Percentiles rank a stretch among this genome's conserved stretches.
These are phyloP conservation scores for Phrynocephalus guinanensis DNA, from an alignment of 2,797 vertebrate species.

Conservation along the genomic window DNA sequence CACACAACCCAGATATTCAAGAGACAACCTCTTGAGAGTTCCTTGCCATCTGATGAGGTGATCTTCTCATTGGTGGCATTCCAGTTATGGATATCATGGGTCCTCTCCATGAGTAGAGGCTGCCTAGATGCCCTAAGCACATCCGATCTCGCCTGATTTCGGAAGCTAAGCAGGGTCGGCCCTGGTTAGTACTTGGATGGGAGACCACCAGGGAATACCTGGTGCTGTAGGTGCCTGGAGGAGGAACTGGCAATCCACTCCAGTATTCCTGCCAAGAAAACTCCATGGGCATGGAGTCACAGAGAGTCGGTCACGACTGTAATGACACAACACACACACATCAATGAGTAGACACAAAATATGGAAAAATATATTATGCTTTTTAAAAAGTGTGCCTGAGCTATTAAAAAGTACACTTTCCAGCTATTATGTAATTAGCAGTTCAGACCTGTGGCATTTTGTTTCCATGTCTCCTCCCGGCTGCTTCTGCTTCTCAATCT, in stretches of 20 bases:
- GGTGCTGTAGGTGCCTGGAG: too few species aligned
- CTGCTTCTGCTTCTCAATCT: background rate
- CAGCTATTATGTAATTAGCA: background rate
- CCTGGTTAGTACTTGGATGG: too few species aligned
- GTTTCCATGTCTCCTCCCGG: background rate
- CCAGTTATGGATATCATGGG: background rate
- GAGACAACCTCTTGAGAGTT: background rate
- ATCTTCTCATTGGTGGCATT: background rate
- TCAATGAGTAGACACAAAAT: background rate
- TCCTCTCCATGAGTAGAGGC: background rate
- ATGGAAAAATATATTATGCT: background rate
- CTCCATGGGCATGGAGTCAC: too few species aligned
- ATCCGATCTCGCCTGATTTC: too few species aligned
- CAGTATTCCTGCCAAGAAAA: too few species aligned
- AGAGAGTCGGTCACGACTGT: too few species aligned
- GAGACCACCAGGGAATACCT: too few species aligned
- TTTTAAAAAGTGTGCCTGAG: background rate
- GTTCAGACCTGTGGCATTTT: background rate
- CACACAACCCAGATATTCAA: background rate
- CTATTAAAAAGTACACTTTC: background rate
- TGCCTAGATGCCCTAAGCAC: too few species aligned
- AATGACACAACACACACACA: too few species aligned
- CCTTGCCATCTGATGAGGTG: background rate
- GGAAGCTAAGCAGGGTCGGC: too few species aligned
- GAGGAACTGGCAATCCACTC: too few species aligned